Evolutionary conservation across 2,797 vertebrate genomes (phyloP).

Genomic region (Hypotaenidia philippensis): DNA sequence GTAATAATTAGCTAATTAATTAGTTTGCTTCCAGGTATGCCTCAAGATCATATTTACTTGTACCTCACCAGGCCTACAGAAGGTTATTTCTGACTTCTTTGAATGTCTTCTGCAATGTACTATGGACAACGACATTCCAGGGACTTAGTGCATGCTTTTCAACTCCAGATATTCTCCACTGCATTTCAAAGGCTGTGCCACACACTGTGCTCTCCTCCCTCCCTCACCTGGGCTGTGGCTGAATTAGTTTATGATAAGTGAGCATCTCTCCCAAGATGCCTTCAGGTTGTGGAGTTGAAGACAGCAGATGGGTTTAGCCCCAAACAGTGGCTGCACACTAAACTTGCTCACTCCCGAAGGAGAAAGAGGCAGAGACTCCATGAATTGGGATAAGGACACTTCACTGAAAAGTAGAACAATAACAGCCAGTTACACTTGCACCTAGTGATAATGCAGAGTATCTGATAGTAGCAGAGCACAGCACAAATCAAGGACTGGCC

Average conservation of each 20-base stretch:
- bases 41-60: slow-evolving; percentile 32
- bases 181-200: background rate
- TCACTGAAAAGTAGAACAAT: too few species aligned
- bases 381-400: too few species aligned
- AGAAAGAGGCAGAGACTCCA: too few species aligned
- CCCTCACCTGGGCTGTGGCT: background rate
- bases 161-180: background rate
- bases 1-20: slow-evolving; percentile 57
- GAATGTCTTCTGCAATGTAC: background rate
- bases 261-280: accelerated
- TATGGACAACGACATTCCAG: background rate
- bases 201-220: background rate
- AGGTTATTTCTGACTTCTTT: background rate
- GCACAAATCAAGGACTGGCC: too few species aligned
- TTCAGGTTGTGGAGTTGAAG: background rate
- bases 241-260: accelerated
- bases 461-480: too few species aligned
- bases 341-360: too few species aligned
- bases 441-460: too few species aligned
- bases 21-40: background rate
- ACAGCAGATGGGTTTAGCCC: background rate
- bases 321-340: too few species aligned
- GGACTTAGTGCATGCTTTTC: background rate
- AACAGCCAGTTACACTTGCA: too few species aligned
- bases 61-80: background rate